phyloP scores from a whole-genome alignment of 2,113 vertebrate species.

The Pampusana beccarii region DNA sequence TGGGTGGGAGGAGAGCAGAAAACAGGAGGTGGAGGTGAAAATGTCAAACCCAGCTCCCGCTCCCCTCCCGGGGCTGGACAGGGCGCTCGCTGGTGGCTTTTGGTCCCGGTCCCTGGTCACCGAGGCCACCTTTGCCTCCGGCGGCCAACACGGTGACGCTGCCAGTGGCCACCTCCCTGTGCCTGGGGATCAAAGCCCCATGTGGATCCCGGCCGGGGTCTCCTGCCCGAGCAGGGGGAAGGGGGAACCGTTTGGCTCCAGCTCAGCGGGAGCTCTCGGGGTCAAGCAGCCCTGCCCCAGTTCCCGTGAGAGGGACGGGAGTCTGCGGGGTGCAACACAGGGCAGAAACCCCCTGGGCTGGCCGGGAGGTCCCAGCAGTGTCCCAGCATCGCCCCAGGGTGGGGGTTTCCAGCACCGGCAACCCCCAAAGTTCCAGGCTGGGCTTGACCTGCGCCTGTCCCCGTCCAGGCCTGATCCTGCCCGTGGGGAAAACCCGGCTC shows the following conservation, averaged over 20 bases:
- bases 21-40: constrained; percentile 48
- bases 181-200: accelerated
- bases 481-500: not conserved
- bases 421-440: not conserved
- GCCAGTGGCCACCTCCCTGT: not conserved
- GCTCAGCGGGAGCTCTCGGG: not conserved
- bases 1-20: constrained; percentile 14
- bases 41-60: not conserved
- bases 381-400: not conserved
- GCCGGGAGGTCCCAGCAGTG: not conserved
- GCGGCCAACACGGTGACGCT: accelerated
- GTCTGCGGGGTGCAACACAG: not conserved
- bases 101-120: not conserved
- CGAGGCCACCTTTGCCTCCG: not conserved
- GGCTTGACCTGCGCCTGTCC: not conserved
- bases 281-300: not conserved
- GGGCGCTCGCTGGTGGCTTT: accelerated
- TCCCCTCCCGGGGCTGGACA: not conserved
- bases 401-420: not conserved
- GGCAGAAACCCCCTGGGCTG: not conserved
- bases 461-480: not conserved
- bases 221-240: not conserved
- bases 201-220: accelerated
- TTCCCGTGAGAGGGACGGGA: not conserved
- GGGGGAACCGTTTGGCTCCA: not conserved